phyloP scores from a whole-genome alignment of 1,140 invertebrate species.

The Meteorus sp. region DNA sequence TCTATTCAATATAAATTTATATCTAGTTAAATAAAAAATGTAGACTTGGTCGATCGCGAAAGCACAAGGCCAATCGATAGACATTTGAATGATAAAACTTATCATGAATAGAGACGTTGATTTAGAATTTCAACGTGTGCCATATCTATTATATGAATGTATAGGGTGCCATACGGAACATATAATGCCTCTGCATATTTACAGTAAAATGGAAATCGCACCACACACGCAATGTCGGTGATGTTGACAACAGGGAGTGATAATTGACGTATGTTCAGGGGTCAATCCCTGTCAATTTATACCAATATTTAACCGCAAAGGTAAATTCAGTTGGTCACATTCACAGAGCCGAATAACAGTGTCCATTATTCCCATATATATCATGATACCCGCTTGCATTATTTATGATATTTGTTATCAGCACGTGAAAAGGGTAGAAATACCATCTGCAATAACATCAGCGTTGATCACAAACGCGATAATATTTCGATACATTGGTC shows the following conservation, averaged over 20 bases:
- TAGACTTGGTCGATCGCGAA: constrained; percentile 9
- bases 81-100: constrained; percentile 12
- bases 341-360: constrained; percentile 8
- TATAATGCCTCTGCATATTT: constrained; percentile 9
- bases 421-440: too few species aligned
- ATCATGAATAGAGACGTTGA: constrained; percentile 24
- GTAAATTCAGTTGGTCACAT: constrained; percentile 10
- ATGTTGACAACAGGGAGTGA: background rate
- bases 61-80: constrained; percentile 11
- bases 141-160: too few species aligned
- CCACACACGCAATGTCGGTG: background rate
- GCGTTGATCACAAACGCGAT: too few species aligned
- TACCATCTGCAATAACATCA: too few species aligned
- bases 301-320: background rate
- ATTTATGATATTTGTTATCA: too few species aligned
- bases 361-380: background rate
- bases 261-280: background rate
- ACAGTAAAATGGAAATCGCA: constrained; percentile 7
- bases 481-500: too few species aligned
- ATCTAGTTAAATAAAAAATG: background rate
- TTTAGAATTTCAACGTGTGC: constrained; percentile 12
- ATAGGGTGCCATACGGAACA: background rate
- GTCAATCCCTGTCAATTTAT: background rate
- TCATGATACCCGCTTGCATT: too few species aligned
- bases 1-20: too few species aligned